Percentiles rank a stretch among this genome's conserved stretches.
Conservation (phyloP, 2,888 invertebrate species). For the Tachina lurida region DNA sequence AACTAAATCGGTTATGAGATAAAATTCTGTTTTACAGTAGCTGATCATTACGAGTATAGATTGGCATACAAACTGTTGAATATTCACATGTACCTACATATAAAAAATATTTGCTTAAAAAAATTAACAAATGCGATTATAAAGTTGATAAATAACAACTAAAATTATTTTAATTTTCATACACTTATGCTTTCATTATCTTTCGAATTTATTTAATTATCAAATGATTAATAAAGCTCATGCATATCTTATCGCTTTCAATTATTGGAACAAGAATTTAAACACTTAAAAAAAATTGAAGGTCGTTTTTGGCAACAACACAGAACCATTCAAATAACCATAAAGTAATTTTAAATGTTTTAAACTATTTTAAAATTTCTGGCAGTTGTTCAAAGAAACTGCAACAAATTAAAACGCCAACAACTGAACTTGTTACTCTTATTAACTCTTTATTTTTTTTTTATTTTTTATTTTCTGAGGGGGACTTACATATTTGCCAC, state of each 20-base stretch:
- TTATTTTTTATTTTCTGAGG: not conserved
- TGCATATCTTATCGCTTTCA: constrained; percentile 50
- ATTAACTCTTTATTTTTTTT: not conserved
- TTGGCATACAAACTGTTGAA: no score
- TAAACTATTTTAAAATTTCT: not conserved
- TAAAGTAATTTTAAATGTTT: constrained; percentile 25
- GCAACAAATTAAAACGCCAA: constrained; percentile 44
- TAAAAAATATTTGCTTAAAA: no score
- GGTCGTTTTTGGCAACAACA: constrained; percentile 19
- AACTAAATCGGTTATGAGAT: no score
- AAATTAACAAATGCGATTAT: no score
- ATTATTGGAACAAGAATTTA: constrained; percentile 46
- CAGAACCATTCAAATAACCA: constrained; percentile 15
- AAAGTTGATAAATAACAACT: no score
- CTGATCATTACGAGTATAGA: no score
- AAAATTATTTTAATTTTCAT: no score
- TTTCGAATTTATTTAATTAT: constrained; percentile 51
- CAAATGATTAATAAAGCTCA: constrained; percentile 42
- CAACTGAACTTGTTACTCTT: constrained; percentile 48
- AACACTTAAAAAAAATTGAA: constrained; percentile 43
- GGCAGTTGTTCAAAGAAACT: not conserved
- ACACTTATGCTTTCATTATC: not conserved
- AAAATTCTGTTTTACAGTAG: no score
- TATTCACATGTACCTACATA: no score
- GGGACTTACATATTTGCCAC: constrained; percentile 20